Percentiles rank a stretch among this genome's conserved stretches.
phyloP scores from a whole-genome alignment of 2,797 vertebrate genomes.

The Molossus alvarezi region DNA sequence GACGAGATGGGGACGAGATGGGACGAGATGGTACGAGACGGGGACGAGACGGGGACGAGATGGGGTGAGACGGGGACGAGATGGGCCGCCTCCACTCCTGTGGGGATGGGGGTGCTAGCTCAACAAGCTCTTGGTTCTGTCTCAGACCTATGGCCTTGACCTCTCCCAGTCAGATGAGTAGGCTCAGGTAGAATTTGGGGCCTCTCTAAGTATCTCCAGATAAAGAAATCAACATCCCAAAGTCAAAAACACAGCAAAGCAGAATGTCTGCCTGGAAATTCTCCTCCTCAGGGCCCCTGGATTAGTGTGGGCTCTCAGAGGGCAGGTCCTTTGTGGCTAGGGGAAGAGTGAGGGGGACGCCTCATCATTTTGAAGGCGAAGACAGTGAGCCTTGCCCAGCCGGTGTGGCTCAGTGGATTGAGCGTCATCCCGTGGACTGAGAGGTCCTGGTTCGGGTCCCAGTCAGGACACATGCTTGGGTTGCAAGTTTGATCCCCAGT shows the following conservation, averaged over 20 bases:
- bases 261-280: background rate
- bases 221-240: background rate
- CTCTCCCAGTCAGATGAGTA: too few species aligned
- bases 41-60: too few species aligned
- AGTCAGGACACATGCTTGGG: too few species aligned
- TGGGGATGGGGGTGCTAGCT: accelerated
- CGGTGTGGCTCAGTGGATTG: too few species aligned
- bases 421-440: too few species aligned
- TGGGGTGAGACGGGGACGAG: background rate
- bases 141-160: background rate
- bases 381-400: background rate
- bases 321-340: background rate
- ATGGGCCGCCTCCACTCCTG: background rate
- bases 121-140: background rate
- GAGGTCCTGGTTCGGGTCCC: too few species aligned
- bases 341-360: background rate
- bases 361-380: slow-evolving; percentile 7
- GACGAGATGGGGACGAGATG: too few species aligned
- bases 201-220: background rate
- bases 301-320: background rate
- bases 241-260: background rate
- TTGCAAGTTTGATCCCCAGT: too few species aligned
- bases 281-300: background rate
- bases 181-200: background rate
- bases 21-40: too few species aligned